Evolutionary conservation across 2,888 invertebrate species (phyloP).

Genomic region (Cheilosia variabilis): DNA sequence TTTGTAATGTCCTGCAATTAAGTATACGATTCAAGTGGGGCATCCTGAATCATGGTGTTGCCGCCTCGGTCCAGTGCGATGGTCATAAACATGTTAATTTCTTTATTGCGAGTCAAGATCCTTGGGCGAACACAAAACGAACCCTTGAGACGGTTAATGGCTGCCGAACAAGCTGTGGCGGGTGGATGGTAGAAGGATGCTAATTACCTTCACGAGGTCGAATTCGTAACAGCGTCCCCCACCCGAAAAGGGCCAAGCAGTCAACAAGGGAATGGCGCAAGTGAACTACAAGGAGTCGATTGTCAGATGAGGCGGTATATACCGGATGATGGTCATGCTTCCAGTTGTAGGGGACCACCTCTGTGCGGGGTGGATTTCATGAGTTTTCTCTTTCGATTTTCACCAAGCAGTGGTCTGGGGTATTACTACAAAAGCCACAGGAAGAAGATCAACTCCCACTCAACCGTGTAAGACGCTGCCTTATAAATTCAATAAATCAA

Average conservation of each 20-base stretch:
- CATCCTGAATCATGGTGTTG: constrained; percentile 2
- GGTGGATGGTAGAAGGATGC: constrained; percentile 55
- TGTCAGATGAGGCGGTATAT: constrained; percentile 23
- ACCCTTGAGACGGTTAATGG: constrained; percentile 65
- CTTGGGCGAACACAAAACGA: constrained; percentile 64
- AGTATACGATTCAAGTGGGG: constrained; percentile 68
- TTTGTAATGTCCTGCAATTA: constrained; percentile 75
- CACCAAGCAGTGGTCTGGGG: neutral
- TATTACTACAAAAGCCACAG: neutral
- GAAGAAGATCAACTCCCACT: neutral
- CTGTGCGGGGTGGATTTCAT: constrained; percentile 8
- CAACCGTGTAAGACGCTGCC: neutral
- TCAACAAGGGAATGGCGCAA: constrained; percentile 28
- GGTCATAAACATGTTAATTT: constrained; percentile 76
- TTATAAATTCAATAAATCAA: neutral
- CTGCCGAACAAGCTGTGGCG: constrained; percentile 45
- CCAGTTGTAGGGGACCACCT: neutral
- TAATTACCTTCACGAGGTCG: constrained; percentile 70
- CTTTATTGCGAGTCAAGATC: constrained; percentile 73
- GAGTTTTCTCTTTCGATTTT: constrained; percentile 26
- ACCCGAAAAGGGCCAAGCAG: constrained; percentile 32
- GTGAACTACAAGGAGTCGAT: constrained; percentile 40
- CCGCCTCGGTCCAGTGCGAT: constrained; percentile 47
- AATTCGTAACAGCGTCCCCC: constrained; percentile 18
- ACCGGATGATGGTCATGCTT: constrained; percentile 19